Base-by-base conservation (phyloP, 2,113 vertebrate species). In the Mus musculus region DNA sequence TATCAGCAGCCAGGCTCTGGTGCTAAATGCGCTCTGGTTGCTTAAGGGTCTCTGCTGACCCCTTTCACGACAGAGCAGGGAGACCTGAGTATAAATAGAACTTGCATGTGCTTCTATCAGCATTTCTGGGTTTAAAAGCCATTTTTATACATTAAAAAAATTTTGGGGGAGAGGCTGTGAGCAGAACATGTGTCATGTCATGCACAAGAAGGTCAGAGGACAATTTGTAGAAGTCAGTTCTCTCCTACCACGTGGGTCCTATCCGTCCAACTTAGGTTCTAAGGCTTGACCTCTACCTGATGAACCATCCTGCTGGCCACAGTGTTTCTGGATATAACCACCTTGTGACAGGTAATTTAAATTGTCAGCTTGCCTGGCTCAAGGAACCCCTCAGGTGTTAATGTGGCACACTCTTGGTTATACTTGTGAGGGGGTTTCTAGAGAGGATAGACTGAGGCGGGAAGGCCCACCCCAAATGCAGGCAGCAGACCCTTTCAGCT, bases 11-110 rank as follows among this genome's bases (percentile, higher is more conserved):
- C 28, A 30, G 67, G 7, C 36, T 54, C n/a, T 39, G 81, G 54
- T 36, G 46, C 16, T 19, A 1, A 19, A 16, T 1, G 19, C 12
- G 13, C 33, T 7, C 19, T 11, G 52, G 2, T 11, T 22, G 54
- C 61, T 14, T 36, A 67, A 9, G 39, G n/a, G 59, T 17, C 39
- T 30, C 59, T 30, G 61, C 28, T 16, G 73, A 7, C 14, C 5
- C 11, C 5, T 22, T 93, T 3, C 1, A 69, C 72, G 24, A 12
- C n/a, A 26, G 42, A 71, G 33, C 24, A 5, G 11, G 71, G 86
- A 77, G 87, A 3, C 7, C 1, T 2, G 54, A 7, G 33, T 7
- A 63, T 24, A 36, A 5, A 0, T 30, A 69, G 39, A 52, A 52
- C 63, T 65, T 46, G 16, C 7, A 1, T 42, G 59, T 46, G 26